phyloP scores from a whole-genome alignment of 1,140 invertebrate genomes.

The Neotoxoptera formosana region DNA sequence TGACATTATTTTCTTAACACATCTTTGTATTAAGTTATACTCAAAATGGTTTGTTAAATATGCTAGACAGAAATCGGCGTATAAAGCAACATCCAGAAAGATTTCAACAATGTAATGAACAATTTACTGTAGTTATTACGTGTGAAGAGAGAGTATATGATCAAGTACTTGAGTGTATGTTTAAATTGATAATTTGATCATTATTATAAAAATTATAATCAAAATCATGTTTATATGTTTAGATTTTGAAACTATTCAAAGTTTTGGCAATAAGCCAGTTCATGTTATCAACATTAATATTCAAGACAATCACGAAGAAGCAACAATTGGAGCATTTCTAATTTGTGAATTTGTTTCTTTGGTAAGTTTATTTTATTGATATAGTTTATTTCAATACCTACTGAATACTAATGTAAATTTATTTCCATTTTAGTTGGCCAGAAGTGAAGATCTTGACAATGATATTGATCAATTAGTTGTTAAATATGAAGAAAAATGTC shows the following conservation, averaged over 20 bases:
- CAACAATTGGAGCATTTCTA: constrained; percentile 98
- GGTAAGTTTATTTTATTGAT: constrained; percentile 68
- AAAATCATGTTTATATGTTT: constrained; percentile 20
- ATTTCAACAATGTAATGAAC: constrained; percentile 89
- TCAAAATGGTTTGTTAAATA: constrained; percentile 97
- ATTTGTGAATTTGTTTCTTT: constrained; percentile 93
- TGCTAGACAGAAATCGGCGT: constrained; percentile 96
- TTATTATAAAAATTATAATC: not conserved
- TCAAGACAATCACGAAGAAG: constrained; percentile 99
- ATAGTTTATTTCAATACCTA: not conserved
- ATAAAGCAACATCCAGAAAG: constrained; percentile 95
- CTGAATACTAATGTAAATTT: not conserved
- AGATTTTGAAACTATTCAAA: constrained; percentile 65
- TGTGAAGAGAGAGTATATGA: constrained; percentile 99
- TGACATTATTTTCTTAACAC: constrained; percentile 35
- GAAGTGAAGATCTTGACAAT: constrained; percentile 95
- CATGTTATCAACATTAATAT: constrained; percentile 99
- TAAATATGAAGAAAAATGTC: constrained; percentile 91
- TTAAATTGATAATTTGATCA: not conserved
- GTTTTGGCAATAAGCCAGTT: constrained; percentile 81
- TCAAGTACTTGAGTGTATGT: constrained; percentile 74
- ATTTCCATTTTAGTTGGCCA: constrained; percentile 73
- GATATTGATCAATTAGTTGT: constrained; percentile 97
- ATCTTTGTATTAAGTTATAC: constrained; percentile 78
- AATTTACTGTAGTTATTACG: constrained; percentile 96